A percentile compares a stretch with the other conserved stretches of the same genome.
Evolutionary conservation across 2,113 vertebrate genomes (phyloP).

Genomic region (Hyaena hyaena): DNA sequence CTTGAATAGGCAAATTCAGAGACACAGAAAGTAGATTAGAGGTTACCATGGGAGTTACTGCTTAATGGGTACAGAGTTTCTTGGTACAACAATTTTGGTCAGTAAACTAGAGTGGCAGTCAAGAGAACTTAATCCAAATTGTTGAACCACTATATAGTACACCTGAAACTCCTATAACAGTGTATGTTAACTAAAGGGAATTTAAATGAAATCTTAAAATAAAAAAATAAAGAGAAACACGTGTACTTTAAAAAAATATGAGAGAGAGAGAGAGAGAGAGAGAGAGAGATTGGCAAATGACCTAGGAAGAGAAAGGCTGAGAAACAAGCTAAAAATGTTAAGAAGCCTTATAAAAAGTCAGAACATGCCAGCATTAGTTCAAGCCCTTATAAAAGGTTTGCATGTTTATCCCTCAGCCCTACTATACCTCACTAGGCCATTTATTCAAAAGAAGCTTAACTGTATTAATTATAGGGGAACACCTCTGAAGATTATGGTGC

Average conservation of each 20-base stretch:
- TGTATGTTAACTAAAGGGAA: background rate
- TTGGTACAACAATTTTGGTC: background rate
- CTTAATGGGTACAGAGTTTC: background rate
- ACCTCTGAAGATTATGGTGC: conserved; percentile 16
- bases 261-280: no score
- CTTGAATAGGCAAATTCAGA: conserved; percentile 2
- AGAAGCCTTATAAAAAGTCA: conserved; percentile 35
- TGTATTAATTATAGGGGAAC: background rate
- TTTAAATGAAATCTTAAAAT: background rate
- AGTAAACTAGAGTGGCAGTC: conserved; percentile 1
- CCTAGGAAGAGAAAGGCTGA: background rate
- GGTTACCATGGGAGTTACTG: background rate
- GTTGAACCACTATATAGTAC: background rate
- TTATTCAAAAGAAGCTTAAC: conserved; percentile 34
- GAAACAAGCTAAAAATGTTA: background rate
- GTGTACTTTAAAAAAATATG: background rate
- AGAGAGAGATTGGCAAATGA: background rate
- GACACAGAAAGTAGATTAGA: background rate
- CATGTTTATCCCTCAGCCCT: background rate
- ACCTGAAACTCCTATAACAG: background rate
- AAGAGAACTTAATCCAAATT: conserved; percentile 54
- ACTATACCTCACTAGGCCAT: background rate
- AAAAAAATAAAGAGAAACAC: background rate
- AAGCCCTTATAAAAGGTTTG: conserved; percentile 1
- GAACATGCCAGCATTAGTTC: background rate